Conservation (phyloP, 2,888 invertebrate genomes). For the Drosophila quinaria region DNA sequence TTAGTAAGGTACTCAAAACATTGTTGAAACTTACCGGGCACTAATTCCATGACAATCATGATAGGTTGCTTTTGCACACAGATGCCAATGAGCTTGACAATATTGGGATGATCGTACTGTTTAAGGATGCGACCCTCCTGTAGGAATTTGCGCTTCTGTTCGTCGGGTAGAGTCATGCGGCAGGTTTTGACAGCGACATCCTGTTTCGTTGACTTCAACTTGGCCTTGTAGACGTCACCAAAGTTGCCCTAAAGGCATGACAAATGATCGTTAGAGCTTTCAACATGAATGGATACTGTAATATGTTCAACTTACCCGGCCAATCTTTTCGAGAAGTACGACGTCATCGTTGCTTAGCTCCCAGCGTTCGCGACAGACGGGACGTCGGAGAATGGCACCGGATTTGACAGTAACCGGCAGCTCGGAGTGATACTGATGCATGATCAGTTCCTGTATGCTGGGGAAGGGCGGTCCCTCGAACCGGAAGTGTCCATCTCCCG, state of each 20-base stretch:
- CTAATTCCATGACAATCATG: conserved; percentile 99
- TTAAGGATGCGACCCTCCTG: conserved; percentile 98
- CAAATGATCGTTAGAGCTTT: neutral
- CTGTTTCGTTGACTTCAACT: conserved; percentile 92
- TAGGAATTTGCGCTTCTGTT: conserved; percentile 96
- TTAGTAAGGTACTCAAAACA: neutral
- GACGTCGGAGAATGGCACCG: conserved; percentile 94
- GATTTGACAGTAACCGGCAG: conserved; percentile 96
- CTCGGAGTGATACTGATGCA: conserved; percentile 94
- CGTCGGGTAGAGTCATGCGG: conserved; percentile 96
- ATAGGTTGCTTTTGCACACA: conserved; percentile 99
- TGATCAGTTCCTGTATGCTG: conserved; percentile 95
- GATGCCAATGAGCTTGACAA: conserved; percentile 97
- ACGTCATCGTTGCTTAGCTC: conserved; percentile 98
- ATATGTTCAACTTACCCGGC: conserved; percentile 89
- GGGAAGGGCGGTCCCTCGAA: conserved; percentile 98
- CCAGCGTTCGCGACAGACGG: conserved; percentile 96
- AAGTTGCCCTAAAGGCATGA: conserved; percentile 93
- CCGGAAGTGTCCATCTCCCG: conserved; percentile 95
- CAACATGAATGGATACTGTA: accelerated
- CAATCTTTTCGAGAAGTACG: conserved; percentile 95
- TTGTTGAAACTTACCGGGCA: conserved; percentile 87
- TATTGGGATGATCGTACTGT: conserved; percentile 98
- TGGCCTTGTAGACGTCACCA: conserved; percentile 98
- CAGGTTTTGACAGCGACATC: conserved; percentile 99